Evolutionary conservation across 2,797 vertebrate species (phyloP).

Genomic region (Merluccius polli): DNA sequence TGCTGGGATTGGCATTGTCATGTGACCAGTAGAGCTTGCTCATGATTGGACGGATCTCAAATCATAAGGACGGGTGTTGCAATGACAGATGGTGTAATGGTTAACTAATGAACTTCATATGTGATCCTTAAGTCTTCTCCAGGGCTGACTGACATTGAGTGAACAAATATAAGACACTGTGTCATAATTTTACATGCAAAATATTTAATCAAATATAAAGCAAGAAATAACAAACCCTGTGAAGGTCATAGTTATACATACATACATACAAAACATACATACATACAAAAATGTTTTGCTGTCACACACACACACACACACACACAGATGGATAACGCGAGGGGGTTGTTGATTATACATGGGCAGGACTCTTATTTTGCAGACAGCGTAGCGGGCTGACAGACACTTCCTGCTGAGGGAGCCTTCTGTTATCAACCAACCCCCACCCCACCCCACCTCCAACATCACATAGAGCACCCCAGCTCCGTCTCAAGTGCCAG

Average conservation of each 20-base stretch:
- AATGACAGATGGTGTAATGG: background rate
- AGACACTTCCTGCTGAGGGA: constrained; percentile 53
- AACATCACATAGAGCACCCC: background rate
- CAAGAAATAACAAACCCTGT: no score
- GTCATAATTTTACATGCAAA: no score
- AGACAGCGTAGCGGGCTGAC: constrained; percentile 37
- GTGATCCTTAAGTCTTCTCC: no score
- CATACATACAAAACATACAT: background rate
- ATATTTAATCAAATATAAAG: no score
- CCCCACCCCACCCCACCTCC: constrained; percentile 20
- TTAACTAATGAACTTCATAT: background rate
- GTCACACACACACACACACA: background rate
- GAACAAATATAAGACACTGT: no score
- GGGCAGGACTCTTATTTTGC: constrained; percentile 26
- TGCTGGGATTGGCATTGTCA: no score
- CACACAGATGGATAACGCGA: constrained; percentile 2
- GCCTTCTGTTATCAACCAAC: constrained; percentile 42
- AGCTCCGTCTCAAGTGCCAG: constrained; percentile 31
- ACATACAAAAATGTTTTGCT: background rate
- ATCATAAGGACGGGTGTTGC: background rate
- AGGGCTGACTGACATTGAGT: no score
- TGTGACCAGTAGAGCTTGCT: background rate
- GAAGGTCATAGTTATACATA: background rate
- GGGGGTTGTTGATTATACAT: constrained; percentile 18
- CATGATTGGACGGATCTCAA: background rate